Evolutionary conservation across 2,888 invertebrate genomes (phyloP).

Genomic region (Melieria crassipennis): DNA sequence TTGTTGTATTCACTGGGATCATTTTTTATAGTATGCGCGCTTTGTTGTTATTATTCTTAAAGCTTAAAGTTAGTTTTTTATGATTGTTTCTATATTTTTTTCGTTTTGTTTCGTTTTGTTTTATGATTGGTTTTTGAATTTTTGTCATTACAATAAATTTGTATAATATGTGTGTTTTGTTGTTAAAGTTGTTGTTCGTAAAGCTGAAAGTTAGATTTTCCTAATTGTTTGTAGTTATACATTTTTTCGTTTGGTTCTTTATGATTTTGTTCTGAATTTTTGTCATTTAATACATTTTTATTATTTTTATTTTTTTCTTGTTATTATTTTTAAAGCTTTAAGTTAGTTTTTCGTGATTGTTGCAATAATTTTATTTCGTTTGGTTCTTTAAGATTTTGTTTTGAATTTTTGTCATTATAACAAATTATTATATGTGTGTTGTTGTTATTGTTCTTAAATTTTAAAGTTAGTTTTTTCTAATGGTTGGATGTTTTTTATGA

Average conservation of each 20-base stretch:
- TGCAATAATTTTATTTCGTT: conserved; percentile 3
- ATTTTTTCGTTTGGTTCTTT: conserved; percentile 4
- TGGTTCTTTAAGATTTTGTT: conserved; percentile 3
- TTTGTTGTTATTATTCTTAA: background rate
- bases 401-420: conserved; percentile 1
- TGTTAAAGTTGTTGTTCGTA: background rate
- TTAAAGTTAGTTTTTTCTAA: conserved; percentile 4
- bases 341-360: background rate
- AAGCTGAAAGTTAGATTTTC: background rate
- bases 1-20: no score
- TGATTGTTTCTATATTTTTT: background rate
- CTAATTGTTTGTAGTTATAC: background rate
- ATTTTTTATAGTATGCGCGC: no score
- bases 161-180: no score
- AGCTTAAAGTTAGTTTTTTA: background rate
- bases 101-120: background rate
- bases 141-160: no score
- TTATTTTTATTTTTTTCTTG: background rate
- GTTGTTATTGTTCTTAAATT: conserved; percentile 1
- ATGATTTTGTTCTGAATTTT: background rate
- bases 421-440: background rate
- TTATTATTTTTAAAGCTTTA: background rate
- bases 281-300: background rate
- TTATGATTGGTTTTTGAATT: no score
- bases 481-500: background rate